A percentile compares a stretch with the other conserved stretches of the same genome.
phyloP scores from a whole-genome alignment of 2,888 invertebrate species.

The Cylloceria caligata region DNA sequence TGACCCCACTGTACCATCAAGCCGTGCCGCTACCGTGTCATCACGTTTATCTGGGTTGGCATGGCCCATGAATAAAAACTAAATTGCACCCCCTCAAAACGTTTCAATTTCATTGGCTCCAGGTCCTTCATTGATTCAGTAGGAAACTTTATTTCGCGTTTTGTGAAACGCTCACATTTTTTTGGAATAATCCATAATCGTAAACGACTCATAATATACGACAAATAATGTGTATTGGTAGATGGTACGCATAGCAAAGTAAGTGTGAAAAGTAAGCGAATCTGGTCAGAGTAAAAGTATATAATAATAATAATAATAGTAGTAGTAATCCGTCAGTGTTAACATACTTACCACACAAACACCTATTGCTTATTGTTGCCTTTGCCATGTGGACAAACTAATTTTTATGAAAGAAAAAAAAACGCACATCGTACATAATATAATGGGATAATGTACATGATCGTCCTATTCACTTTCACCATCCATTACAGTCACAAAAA shows the following conservation, averaged over 20 bases:
- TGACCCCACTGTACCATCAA: too few relatives aligned
- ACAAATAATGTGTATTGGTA: not conserved
- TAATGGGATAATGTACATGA: constrained; percentile 42
- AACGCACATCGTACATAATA: constrained; percentile 44
- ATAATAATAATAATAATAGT: constrained; percentile 43
- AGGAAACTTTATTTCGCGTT: constrained; percentile 38
- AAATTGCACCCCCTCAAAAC: not conserved
- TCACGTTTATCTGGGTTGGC: too few relatives aligned
- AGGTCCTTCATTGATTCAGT: constrained; percentile 21
- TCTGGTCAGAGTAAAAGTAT: constrained; percentile 55
- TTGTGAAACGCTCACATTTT: not conserved
- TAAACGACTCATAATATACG: not conserved
- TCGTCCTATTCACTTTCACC: constrained; percentile 9
- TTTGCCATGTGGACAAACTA: constrained; percentile 35
- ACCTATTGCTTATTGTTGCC: constrained; percentile 19
- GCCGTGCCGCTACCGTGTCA: too few relatives aligned
- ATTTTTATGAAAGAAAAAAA: constrained; percentile 27
- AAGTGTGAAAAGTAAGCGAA: constrained; percentile 29
- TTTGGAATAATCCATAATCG: not conserved
- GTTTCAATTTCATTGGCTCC: not conserved
- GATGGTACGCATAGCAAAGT: constrained; percentile 13
- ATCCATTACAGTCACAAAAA: not conserved
- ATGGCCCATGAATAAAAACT: too few relatives aligned
- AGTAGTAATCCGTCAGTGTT: constrained; percentile 36
- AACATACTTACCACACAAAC: constrained; percentile 38